These are phyloP conservation scores for Chymomyza costata DNA, from an alignment of 1,140 invertebrate species.

Conservation along the genomic window DNA sequence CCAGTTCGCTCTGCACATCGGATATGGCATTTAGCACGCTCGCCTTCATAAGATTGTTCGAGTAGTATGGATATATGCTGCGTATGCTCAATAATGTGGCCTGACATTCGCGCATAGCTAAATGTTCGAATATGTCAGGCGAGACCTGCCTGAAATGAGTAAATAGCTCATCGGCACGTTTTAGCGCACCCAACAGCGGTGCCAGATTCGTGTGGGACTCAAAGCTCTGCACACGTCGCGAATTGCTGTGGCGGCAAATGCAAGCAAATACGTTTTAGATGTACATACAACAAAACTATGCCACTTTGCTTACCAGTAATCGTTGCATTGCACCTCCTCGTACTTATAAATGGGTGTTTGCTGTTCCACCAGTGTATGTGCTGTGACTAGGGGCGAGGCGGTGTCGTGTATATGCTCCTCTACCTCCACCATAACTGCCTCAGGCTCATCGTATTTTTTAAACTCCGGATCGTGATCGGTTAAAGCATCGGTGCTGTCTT, in stretches of 20 bases:
- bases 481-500: slow-evolving; percentile 68
- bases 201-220: slow-evolving; percentile 70
- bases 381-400: slow-evolving; percentile 80
- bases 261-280: not conserved
- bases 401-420: slow-evolving; percentile 83
- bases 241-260: slow-evolving; percentile 40
- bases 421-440: slow-evolving; percentile 82
- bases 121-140: slow-evolving; percentile 52
- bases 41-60: slow-evolving; percentile 67
- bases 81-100: slow-evolving; percentile 55
- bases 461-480: slow-evolving; percentile 74
- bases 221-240: slow-evolving; percentile 66
- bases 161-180: slow-evolving; percentile 67
- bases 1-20: slow-evolving; percentile 65
- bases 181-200: slow-evolving; percentile 54
- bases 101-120: slow-evolving; percentile 54
- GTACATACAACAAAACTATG: not conserved
- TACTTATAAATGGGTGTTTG: slow-evolving; percentile 83
- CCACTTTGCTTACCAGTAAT: slow-evolving; percentile 52
- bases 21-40: slow-evolving; percentile 67
- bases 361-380: slow-evolving; percentile 78
- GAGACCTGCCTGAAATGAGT: slow-evolving; percentile 39
- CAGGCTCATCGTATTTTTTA: slow-evolving; percentile 77
- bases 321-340: slow-evolving; percentile 76
- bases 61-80: slow-evolving; percentile 68